phyloP scores from a whole-genome alignment of 1,140 invertebrate species.

The Lasioglossum baleicum region DNA sequence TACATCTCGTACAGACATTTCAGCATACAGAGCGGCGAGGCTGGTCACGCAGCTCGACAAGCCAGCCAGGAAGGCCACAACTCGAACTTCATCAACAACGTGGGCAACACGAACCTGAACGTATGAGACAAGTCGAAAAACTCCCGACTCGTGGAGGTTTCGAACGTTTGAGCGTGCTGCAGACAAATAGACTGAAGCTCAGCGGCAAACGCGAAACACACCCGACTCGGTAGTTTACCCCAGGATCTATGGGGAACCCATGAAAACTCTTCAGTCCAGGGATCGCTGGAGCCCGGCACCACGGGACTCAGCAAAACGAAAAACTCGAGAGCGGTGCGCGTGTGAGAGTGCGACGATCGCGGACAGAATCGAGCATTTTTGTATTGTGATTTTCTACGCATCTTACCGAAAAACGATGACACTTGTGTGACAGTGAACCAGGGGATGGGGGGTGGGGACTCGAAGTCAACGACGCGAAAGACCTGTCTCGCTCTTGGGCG shows the following conservation, averaged over 20 bases:
- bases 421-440: not conserved
- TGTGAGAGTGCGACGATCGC: slow-evolving; percentile 10
- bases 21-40: slow-evolving; percentile 76
- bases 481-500: too few relatives aligned
- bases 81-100: slow-evolving; percentile 62
- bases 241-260: not conserved
- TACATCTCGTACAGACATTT: slow-evolving; percentile 88
- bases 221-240: slow-evolving; percentile 57
- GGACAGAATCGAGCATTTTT: slow-evolving; percentile 53
- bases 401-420: slow-evolving; percentile 15
- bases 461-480: too few relatives aligned
- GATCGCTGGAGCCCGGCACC: not conserved
- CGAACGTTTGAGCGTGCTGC: slow-evolving; percentile 52
- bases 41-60: slow-evolving; percentile 55
- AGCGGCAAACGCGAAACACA: slow-evolving; percentile 40
- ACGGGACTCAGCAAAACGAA: not conserved
- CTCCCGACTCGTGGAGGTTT: slow-evolving; percentile 65
- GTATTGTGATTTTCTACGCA: slow-evolving; percentile 66
- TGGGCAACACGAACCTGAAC: slow-evolving; percentile 62
- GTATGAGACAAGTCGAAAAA: slow-evolving; percentile 68
- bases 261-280: too few relatives aligned
- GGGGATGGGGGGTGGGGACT: too few relatives aligned
- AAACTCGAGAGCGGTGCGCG: slow-evolving; percentile 15
- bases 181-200: not conserved
- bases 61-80: slow-evolving; percentile 64